These are phyloP conservation scores for Cheilosia vulpina DNA, from an alignment of 2,888 invertebrate genomes.

Conservation along the genomic window DNA sequence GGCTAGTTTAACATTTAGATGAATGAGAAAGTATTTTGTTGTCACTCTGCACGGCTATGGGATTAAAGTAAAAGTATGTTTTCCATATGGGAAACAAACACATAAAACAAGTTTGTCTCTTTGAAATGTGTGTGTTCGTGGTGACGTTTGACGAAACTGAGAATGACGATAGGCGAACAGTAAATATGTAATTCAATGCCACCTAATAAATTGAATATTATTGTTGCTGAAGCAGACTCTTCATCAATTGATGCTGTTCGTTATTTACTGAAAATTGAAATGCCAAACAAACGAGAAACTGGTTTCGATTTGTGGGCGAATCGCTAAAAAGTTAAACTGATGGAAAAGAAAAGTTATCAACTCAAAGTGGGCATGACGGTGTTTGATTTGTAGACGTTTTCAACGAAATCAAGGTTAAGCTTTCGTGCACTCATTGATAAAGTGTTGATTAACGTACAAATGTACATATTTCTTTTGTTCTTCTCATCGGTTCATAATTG, in stretches of 20 bases:
- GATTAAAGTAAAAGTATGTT: slow-evolving; percentile 60
- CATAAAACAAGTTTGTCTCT: slow-evolving; percentile 11
- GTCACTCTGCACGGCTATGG: slow-evolving; percentile 50
- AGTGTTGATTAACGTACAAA: background rate
- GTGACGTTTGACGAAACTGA: slow-evolving; percentile 26
- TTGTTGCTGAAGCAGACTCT: slow-evolving; percentile 6
- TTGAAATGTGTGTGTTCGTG: slow-evolving; percentile 5
- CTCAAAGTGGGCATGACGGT: background rate
- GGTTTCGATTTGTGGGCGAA: slow-evolving; percentile 24
- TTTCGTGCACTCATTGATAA: background rate
- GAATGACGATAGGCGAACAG: slow-evolving; percentile 18
- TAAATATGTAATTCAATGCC: slow-evolving; percentile 34
- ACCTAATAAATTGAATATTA: background rate
- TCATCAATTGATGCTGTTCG: slow-evolving; percentile 7
- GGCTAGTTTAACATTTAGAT: slow-evolving; percentile 28
- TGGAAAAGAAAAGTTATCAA: background rate
- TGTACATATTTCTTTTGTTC: background rate
- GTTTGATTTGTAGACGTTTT: background rate
- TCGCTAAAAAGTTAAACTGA: background rate
- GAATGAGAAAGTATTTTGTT: slow-evolving; percentile 64
- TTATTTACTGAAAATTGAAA: slow-evolving; percentile 14
- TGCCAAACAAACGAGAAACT: slow-evolving; percentile 39
- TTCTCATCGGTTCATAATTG: background rate
- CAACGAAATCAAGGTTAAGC: background rate
- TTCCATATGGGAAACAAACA: slow-evolving; percentile 34